Conservation (phyloP, 1,140 invertebrate species). For the Rhyzopertha dominica region DNA sequence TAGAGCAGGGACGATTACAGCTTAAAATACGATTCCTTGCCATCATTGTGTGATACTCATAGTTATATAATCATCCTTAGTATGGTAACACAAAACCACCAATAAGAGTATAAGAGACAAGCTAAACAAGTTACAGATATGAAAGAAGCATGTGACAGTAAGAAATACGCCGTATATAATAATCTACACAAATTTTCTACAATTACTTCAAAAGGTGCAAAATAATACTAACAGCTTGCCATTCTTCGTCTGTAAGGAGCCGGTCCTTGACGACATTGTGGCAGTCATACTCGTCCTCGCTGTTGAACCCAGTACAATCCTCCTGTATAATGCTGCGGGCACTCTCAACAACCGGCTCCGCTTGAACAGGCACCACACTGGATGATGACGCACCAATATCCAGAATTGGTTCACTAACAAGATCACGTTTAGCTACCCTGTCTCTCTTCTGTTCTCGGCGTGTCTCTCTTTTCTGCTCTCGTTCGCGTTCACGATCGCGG, state of each 20-base stretch:
- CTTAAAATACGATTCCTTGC: too few relatives aligned
- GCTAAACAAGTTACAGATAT: too few relatives aligned
- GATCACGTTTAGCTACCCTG: constrained; percentile 32
- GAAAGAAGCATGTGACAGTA: too few relatives aligned
- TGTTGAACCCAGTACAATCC: constrained; percentile 44
- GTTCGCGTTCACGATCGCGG: constrained; percentile 34
- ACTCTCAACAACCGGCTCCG: constrained; percentile 12
- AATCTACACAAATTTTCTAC: too few relatives aligned
- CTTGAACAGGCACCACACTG: constrained; percentile 4
- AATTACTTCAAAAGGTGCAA: not conserved
- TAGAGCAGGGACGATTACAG: too few relatives aligned
- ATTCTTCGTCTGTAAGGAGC: constrained; percentile 41
- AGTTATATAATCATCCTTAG: too few relatives aligned
- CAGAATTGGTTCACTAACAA: constrained; percentile 25
- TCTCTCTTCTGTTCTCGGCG: constrained; percentile 35
- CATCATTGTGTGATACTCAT: too few relatives aligned
- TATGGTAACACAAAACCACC: too few relatives aligned
- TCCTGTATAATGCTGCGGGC: constrained; percentile 35
- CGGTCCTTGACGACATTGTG: constrained; percentile 27
- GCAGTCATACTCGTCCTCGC: constrained; percentile 44
- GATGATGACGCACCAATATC: constrained; percentile 19
- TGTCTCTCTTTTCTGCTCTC: constrained; percentile 33
- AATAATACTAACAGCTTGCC: constrained; percentile 34
- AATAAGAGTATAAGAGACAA: too few relatives aligned
- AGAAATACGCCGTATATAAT: too few relatives aligned